Conservation (phyloP, 1,140 invertebrate genomes). For the Steinernema khuongi region DNA sequence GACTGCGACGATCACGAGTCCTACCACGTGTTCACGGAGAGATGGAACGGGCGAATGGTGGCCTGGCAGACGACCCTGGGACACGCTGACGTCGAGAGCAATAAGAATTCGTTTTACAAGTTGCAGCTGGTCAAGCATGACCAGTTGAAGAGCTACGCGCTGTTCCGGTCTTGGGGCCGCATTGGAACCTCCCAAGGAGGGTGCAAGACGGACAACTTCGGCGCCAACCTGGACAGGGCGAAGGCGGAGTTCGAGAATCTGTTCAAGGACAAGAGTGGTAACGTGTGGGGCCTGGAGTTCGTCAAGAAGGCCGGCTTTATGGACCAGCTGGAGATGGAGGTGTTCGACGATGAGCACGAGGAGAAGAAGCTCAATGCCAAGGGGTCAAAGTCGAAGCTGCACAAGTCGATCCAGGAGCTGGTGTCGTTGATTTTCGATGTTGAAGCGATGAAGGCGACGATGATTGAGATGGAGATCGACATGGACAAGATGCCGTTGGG, state of each 20-base stretch:
- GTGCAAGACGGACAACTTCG: constrained; percentile 69
- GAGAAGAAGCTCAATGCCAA: constrained; percentile 28
- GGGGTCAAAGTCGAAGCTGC: constrained; percentile 53
- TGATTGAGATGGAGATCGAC: constrained; percentile 83
- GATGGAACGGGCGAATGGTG: not conserved
- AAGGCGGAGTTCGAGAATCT: constrained; percentile 66
- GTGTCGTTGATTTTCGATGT: constrained; percentile 38
- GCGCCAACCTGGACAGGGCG: constrained; percentile 64
- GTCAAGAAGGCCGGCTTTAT: constrained; percentile 73
- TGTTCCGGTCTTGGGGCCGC: constrained; percentile 87
- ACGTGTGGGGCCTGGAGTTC: constrained; percentile 72
- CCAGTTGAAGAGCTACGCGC: constrained; percentile 27
- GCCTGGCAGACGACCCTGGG: constrained; percentile 18
- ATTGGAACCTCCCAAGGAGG: constrained; percentile 86
- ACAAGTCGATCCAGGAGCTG: constrained; percentile 57
- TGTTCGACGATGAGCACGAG: constrained; percentile 64
- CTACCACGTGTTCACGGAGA: not conserved
- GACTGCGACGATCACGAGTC: not conserved
- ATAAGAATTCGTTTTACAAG: constrained; percentile 84
- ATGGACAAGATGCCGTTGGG: constrained; percentile 94
- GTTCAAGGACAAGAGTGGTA: constrained; percentile 80
- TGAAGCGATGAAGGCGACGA: constrained; percentile 72
- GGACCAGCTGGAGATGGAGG: constrained; percentile 84
- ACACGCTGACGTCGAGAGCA: constrained; percentile 23
- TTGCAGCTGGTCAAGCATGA: constrained; percentile 82